Evolutionary conservation across 2,797 vertebrate genomes (phyloP).

Genomic region (Gastrophryne carolinensis): DNA sequence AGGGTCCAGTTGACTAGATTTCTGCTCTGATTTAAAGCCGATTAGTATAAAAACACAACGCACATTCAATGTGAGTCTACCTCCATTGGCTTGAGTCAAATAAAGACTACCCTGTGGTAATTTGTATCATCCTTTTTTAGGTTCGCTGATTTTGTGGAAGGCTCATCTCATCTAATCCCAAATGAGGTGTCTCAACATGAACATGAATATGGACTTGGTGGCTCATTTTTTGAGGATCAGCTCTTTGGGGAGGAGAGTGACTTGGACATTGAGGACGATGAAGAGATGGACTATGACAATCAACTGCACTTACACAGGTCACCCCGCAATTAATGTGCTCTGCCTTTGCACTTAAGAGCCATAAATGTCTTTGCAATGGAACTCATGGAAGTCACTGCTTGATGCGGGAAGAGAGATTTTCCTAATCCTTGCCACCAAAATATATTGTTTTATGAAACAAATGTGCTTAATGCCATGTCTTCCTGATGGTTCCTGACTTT

Average conservation of each 20-base stretch:
- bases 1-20: no score
- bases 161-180: constrained; percentile 82
- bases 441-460: not conserved
- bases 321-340: not conserved
- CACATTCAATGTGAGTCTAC: no score
- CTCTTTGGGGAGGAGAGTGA: constrained; percentile 81
- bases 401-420: no score
- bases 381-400: not conserved
- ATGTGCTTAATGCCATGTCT: not conserved
- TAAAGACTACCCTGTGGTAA: no score
- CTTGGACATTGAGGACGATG: constrained; percentile 55
- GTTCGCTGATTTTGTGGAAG: constrained; percentile 93
- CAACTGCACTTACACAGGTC: not conserved
- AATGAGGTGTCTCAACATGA: constrained; percentile 84
- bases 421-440: not conserved
- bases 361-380: not conserved
- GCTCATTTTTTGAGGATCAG: constrained; percentile 77
- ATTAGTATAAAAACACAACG: no score
- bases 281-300: not conserved
- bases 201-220: constrained; percentile 83
- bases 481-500: not conserved
- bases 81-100: no score
- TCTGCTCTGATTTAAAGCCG: no score
- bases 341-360: not conserved
- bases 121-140: no score